Percentiles rank a stretch among this genome's conserved stretches.
Evolutionary conservation across 1,140 invertebrate species (phyloP).

Genomic region (Drosophila insularis): DNA sequence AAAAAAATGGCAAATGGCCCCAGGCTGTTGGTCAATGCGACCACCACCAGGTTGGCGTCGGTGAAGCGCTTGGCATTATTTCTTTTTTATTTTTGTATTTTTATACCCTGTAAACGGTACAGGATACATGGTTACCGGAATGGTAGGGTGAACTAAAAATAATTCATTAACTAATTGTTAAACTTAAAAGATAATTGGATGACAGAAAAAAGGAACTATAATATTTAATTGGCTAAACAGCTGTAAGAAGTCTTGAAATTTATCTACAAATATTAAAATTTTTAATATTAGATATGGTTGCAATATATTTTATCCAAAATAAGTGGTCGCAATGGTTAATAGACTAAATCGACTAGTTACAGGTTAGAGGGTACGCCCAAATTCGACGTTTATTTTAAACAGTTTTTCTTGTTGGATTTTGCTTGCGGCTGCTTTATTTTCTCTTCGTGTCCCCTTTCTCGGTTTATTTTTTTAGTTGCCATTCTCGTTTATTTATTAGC

Average conservation of each 20-base stretch:
- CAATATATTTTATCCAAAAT: too few species aligned
- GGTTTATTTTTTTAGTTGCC: conserved; percentile 71
- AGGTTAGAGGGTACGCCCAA: background rate
- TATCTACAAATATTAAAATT: too few species aligned
- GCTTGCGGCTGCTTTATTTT: conserved; percentile 76
- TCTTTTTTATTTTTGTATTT: conserved; percentile 20
- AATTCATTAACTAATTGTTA: too few species aligned
- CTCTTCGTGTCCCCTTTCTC: conserved; percentile 71
- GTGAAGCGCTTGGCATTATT: conserved; percentile 57
- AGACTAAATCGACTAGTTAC: too few species aligned
- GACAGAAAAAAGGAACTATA: too few species aligned
- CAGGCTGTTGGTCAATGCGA: conserved; percentile 74
- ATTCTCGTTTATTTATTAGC: conserved; percentile 81
- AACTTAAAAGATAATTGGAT: too few species aligned
- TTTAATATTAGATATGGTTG: too few species aligned
- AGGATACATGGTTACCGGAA: too few species aligned
- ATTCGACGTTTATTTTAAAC: background rate
- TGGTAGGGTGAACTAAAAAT: too few species aligned
- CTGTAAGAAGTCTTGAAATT: too few species aligned
- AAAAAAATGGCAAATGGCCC: conserved; percentile 43
- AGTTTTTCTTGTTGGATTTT: conserved; percentile 35
- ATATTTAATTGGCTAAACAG: too few species aligned
- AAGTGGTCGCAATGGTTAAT: too few species aligned
- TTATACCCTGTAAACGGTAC: background rate
- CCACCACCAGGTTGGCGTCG: conserved; percentile 70